These are phyloP conservation scores for Thalassaphorura encarpata DNA, from an alignment of 1,140 invertebrate species.

Conservation along the genomic window DNA sequence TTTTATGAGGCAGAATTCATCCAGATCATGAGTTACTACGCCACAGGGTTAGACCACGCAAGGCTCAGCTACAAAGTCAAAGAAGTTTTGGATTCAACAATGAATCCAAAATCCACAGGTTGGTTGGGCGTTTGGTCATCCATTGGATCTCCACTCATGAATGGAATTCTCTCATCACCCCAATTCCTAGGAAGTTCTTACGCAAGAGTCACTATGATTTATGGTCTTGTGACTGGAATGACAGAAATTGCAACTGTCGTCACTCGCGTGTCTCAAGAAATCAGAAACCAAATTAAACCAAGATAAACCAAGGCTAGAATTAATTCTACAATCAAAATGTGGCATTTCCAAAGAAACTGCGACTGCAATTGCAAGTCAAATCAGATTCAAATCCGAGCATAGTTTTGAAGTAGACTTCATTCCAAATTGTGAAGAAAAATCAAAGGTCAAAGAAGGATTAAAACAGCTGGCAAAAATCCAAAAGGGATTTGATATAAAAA, in stretches of 20 bases:
- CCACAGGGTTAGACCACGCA: background rate
- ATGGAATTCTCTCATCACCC: slow-evolving; percentile 1
- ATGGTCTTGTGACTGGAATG: background rate
- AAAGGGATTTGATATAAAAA: background rate
- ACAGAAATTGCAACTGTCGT: background rate
- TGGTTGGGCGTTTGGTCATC: slow-evolving; percentile 6
- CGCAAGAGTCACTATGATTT: background rate
- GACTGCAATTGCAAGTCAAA: too few species aligned
- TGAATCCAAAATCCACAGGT: background rate
- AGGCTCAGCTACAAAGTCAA: background rate
- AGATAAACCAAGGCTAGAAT: background rate
- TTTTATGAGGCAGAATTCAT: background rate
- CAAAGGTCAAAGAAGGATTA: background rate
- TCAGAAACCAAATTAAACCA: background rate
- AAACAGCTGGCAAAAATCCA: background rate
- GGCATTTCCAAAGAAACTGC: background rate
- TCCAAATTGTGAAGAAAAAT: too few species aligned
- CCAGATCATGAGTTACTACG: background rate
- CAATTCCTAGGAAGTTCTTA: background rate
- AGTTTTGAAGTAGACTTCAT: background rate
- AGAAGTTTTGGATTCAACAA: background rate
- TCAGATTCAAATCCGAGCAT: background rate
- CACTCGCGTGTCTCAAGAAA: background rate
- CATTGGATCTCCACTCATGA: slow-evolving; percentile 1
- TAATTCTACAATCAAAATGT: background rate